Conservation (phyloP, 2,888 invertebrate genomes). For the Agrochola lota region DNA sequence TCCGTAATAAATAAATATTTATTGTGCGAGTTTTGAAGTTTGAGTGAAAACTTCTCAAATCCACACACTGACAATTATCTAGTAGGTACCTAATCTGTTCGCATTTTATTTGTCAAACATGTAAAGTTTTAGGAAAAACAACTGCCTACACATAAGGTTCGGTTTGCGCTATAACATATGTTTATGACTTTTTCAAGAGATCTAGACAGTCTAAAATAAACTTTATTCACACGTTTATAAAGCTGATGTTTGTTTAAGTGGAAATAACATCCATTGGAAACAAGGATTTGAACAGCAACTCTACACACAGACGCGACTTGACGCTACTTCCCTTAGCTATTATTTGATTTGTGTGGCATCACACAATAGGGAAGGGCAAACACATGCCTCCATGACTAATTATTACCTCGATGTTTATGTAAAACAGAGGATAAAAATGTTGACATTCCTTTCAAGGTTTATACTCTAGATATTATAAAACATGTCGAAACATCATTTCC, state of each 20-base stretch:
- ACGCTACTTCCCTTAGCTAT: not conserved
- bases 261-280: no score
- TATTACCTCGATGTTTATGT: conserved; percentile 23
- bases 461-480: conserved; percentile 6
- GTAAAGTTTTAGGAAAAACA: no score
- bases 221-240: no score
- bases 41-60: not conserved
- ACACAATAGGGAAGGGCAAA: conserved; percentile 29
- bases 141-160: no score
- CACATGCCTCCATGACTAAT: conserved; percentile 27
- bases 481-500: conserved; percentile 17
- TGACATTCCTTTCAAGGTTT: conserved; percentile 53
- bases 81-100: not conserved
- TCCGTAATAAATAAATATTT: not conserved
- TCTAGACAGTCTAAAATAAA: no score
- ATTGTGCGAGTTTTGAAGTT: no score
- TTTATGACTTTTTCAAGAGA: no score
- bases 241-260: no score
- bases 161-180: no score
- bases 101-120: no score
- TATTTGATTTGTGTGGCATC: conserved; percentile 5
- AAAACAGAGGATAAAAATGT: conserved; percentile 31
- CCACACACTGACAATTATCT: not conserved
- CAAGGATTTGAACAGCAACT: no score
- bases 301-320: no score